phyloP scores from a whole-genome alignment of 2,113 vertebrate genomes.

The Hymenochirus boettgeri region DNA sequence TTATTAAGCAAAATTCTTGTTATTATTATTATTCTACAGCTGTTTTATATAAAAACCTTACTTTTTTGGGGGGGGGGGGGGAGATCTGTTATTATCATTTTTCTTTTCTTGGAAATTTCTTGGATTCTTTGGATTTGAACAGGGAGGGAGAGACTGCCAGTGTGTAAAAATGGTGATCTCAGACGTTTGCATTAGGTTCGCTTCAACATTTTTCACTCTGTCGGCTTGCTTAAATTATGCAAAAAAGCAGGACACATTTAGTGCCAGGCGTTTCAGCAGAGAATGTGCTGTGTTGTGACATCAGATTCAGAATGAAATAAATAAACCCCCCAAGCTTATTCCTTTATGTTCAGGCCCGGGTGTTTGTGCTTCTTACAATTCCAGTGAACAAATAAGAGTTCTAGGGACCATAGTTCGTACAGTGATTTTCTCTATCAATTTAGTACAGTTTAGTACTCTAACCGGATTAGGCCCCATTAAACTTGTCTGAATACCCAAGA shows the following conservation, averaged over 20 bases:
- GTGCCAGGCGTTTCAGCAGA: slow-evolving; percentile 22
- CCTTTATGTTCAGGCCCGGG: slow-evolving; percentile 3
- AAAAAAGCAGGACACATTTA: slow-evolving; percentile 18
- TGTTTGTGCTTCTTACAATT: too few relatives aligned
- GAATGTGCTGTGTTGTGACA: not conserved
- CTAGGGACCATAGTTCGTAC: too few relatives aligned
- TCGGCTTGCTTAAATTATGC: slow-evolving; percentile 41
- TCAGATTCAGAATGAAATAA: slow-evolving; percentile 23
- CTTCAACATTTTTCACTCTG: slow-evolving; percentile 27
- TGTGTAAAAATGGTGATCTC: slow-evolving; percentile 31
- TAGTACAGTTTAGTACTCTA: too few relatives aligned
- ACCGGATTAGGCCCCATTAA: too few relatives aligned
- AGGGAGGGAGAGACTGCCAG: slow-evolving; percentile 9
- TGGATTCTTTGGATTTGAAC: slow-evolving; percentile 6
- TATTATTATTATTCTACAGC: slow-evolving; percentile 24
- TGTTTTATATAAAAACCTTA: slow-evolving; percentile 27
- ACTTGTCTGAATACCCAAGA: too few relatives aligned
- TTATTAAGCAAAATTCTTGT: slow-evolving; percentile 6
- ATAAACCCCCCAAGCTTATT: slow-evolving; percentile 14
- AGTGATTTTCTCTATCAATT: too few relatives aligned
- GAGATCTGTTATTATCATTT: too few relatives aligned
- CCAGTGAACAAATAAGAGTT: too few relatives aligned
- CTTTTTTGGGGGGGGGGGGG: too few relatives aligned
- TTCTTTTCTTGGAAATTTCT: too few relatives aligned
- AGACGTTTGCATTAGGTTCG: slow-evolving; percentile 40